phyloP scores from a whole-genome alignment of 2,113 vertebrate genomes.

The Lepisosteus osseus region DNA sequence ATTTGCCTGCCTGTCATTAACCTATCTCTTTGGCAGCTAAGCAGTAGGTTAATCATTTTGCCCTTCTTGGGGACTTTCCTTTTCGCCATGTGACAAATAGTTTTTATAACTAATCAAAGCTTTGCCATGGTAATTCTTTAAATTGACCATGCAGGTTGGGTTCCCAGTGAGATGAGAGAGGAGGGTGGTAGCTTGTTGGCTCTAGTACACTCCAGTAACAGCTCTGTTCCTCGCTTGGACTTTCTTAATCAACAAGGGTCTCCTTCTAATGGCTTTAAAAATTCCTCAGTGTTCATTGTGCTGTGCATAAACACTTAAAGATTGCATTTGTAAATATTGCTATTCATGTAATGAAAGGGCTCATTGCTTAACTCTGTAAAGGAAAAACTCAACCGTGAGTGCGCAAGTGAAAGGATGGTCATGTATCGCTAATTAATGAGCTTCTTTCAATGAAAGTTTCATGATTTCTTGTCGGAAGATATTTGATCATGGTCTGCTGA shows the following conservation, averaged over 20 bases:
- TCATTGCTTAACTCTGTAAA: neutral
- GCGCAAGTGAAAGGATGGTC: no score
- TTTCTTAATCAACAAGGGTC: constrained; percentile 43
- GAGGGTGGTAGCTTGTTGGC: neutral
- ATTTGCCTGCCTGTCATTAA: neutral
- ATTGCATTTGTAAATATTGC: neutral
- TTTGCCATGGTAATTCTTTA: constrained; percentile 22
- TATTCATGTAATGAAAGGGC: constrained; percentile 23
- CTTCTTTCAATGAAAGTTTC: constrained; percentile 46
- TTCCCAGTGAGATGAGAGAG: neutral
- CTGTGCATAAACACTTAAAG: neutral
- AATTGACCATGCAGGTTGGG: neutral
- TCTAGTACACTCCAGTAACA: neutral
- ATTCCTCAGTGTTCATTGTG: constrained; percentile 16
- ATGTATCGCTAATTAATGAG: constrained; percentile 9
- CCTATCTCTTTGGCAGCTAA: constrained; percentile 2
- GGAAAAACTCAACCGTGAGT: no score
- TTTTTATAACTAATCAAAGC: constrained; percentile 21
- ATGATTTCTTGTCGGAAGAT: constrained; percentile 43
- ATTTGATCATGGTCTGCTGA: constrained; percentile 31
- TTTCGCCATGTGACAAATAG: neutral
- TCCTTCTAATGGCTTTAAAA: constrained; percentile 42
- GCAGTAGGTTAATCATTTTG: constrained; percentile 6
- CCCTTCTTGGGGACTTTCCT: neutral
- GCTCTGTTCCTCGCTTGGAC: constrained; percentile 23